phyloP scores from a whole-genome alignment of 1,140 invertebrate genomes.

The Drosophila auraria region DNA sequence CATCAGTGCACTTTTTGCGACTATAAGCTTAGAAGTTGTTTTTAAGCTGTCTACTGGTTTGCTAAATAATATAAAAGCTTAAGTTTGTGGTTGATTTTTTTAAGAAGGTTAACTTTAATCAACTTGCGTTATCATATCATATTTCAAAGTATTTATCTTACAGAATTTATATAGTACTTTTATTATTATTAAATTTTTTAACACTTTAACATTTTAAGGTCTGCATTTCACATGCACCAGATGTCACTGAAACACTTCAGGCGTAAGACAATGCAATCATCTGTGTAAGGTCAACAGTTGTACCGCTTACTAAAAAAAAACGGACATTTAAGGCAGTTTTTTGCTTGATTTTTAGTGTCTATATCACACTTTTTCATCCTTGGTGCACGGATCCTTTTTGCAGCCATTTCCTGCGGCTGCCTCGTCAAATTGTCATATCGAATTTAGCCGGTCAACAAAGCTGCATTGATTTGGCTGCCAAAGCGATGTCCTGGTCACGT shows the following conservation, averaged over 20 bases:
- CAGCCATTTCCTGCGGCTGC: constrained; percentile 9
- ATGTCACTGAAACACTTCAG: constrained; percentile 13
- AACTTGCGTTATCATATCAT: too few relatives aligned
- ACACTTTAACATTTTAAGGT: not conserved
- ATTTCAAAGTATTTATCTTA: too few relatives aligned
- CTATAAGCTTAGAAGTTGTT: too few relatives aligned
- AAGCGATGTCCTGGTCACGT: constrained; percentile 27
- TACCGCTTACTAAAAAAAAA: constrained; percentile 1
- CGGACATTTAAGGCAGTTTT: not conserved
- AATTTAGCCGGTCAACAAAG: constrained; percentile 49
- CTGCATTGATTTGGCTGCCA: constrained; percentile 48
- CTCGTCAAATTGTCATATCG: constrained; percentile 59
- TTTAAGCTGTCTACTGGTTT: too few relatives aligned
- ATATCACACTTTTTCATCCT: not conserved
- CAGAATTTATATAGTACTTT: too few relatives aligned
- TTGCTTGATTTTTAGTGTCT: not conserved
- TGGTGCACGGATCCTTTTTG: too few relatives aligned
- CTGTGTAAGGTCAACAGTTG: constrained; percentile 28
- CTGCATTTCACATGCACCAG: constrained; percentile 12
- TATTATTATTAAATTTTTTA: not conserved
- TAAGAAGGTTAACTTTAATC: too few relatives aligned
- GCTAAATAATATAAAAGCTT: too few relatives aligned
- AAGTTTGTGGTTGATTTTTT: not conserved
- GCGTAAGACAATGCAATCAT: constrained; percentile 35
- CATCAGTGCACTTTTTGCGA: not conserved